These are phyloP conservation scores for Pomatorhinus ruficollis DNA, from an alignment of 2,113 vertebrate species.

Conservation along the genomic window DNA sequence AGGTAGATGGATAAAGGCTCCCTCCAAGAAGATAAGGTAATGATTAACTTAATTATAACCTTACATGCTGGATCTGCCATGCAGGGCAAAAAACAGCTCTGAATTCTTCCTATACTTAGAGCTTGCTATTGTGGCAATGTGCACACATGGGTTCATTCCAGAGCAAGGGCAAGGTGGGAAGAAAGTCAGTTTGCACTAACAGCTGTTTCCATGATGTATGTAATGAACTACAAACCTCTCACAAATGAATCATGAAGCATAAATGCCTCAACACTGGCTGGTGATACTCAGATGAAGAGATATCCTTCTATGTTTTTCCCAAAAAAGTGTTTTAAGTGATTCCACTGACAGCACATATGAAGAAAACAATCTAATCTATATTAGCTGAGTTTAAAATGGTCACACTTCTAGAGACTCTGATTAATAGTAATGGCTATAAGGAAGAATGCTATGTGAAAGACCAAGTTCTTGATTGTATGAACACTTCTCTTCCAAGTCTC, in stretches of 20 bases:
- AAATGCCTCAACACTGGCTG: not conserved
- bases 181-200: not conserved
- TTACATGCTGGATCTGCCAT: not conserved
- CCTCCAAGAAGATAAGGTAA: not conserved
- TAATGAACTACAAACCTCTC: not conserved
- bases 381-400: not conserved
- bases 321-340: not conserved
- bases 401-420: not conserved
- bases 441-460: not conserved
- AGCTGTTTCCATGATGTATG: rapidly evolving
- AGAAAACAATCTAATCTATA: too few relatives aligned
- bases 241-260: not conserved
- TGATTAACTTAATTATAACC: not conserved
- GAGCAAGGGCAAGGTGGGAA: not conserved
- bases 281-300: not conserved
- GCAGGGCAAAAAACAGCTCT: not conserved
- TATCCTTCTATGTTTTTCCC: not conserved
- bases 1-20: not conserved
- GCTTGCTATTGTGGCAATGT: rapidly evolving
- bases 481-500: not conserved
- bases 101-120: not conserved
- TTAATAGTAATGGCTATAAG: not conserved
- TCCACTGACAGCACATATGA: not conserved
- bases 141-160: not conserved
- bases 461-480: not conserved